Conservation (phyloP, 1,140 invertebrate species). For the Dreissena polymorpha region DNA sequence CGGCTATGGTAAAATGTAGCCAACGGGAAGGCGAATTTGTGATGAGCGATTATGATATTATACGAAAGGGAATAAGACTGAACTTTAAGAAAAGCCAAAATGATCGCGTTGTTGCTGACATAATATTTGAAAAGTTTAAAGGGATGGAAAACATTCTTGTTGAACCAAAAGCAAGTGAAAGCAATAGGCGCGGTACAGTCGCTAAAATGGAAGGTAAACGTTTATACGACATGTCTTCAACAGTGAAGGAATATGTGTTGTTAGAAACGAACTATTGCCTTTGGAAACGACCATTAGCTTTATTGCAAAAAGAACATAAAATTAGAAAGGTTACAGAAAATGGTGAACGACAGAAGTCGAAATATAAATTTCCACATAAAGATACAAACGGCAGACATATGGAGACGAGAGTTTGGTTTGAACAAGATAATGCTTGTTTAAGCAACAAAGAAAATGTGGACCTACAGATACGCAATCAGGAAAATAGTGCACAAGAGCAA, state of each 20-base stretch:
- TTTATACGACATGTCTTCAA: too few species aligned
- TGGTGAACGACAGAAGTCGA: background rate
- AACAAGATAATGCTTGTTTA: too few species aligned
- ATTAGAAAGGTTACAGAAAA: background rate
- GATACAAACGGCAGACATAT: too few species aligned
- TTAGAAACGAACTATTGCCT: conserved; percentile 1
- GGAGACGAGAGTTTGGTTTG: too few species aligned
- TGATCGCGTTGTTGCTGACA: background rate
- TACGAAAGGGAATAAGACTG: background rate
- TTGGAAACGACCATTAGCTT: background rate
- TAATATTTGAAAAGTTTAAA: background rate
- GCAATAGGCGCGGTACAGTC: too few species aligned
- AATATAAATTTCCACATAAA: too few species aligned
- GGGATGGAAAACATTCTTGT: background rate
- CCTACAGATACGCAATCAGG: too few species aligned
- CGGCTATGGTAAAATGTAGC: conserved; percentile 1
- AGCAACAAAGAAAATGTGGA: too few species aligned
- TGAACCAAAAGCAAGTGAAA: too few species aligned
- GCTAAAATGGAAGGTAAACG: too few species aligned
- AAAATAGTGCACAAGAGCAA: too few species aligned
- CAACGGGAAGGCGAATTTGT: background rate
- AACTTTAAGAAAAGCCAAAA: conserved; percentile 17
- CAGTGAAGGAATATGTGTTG: background rate
- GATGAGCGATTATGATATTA: conserved; percentile 16
- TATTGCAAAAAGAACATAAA: background rate